phyloP scores from a whole-genome alignment of 2,888 invertebrate species.

The Drosophila tripunctata region DNA sequence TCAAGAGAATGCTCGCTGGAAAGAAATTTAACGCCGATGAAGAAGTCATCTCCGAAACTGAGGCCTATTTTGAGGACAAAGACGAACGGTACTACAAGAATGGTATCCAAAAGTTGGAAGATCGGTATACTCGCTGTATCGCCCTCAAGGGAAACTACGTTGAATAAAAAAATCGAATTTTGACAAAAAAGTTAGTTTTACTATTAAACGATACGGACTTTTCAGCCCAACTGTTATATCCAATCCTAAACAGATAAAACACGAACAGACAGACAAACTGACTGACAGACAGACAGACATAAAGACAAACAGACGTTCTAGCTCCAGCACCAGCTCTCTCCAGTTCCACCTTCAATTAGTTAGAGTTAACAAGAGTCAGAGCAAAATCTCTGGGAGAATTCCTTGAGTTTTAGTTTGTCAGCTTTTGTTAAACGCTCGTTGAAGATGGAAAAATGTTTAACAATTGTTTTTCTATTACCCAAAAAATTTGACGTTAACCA shows the following conservation, averaged over 20 bases:
- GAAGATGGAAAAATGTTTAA: slow-evolving; percentile 5
- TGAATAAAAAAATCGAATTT: too few relatives aligned
- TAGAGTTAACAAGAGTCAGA: not conserved
- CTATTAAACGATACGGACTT: too few relatives aligned
- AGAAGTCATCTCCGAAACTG: too few relatives aligned
- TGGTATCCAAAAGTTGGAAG: too few relatives aligned
- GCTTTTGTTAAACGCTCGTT: not conserved
- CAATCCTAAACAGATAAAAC: not conserved
- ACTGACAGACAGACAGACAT: slow-evolving; percentile 4
- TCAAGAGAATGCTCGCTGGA: too few relatives aligned
- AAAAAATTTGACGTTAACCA: slow-evolving; percentile 23
- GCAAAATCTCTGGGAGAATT: not conserved
- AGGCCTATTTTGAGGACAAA: too few relatives aligned
- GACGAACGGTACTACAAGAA: too few relatives aligned
- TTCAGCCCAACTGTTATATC: too few relatives aligned
- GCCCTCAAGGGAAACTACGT: too few relatives aligned
- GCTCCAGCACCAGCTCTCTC: slow-evolving; percentile 2
- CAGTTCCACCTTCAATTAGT: slow-evolving; percentile 1
- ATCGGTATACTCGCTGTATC: too few relatives aligned
- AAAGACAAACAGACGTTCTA: slow-evolving; percentile 2
- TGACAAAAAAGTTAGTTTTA: too few relatives aligned
- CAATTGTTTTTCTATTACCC: slow-evolving; percentile 6
- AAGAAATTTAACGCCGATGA: too few relatives aligned
- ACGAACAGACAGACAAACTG: slow-evolving; percentile 5
- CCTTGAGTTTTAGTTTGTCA: not conserved